Evolutionary conservation across 2,113 vertebrate genomes (phyloP).

Genomic region (Tupaia chinensis): DNA sequence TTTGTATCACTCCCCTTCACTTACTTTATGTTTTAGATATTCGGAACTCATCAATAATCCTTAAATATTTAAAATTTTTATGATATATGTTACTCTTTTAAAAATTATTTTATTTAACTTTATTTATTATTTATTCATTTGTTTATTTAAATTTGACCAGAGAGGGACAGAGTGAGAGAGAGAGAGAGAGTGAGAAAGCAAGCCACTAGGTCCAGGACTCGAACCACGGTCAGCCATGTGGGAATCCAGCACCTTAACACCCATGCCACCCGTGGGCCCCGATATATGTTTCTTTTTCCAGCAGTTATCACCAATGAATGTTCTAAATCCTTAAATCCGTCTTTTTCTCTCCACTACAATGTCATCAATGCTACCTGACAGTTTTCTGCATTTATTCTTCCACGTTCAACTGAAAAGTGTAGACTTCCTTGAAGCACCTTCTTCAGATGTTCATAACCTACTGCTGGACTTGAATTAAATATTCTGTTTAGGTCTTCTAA

Average conservation of each 20-base stretch:
- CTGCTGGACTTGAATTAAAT: not conserved
- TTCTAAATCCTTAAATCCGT: not conserved
- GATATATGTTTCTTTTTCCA: not conserved
- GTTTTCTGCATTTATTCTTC: not conserved
- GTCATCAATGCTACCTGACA: not conserved
- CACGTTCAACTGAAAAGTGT: not conserved
- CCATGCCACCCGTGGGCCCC: no score
- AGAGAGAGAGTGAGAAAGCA: no score
- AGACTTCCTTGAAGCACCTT: not conserved
- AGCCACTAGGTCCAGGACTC: no score
- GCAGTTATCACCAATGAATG: not conserved
- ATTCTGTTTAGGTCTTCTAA: not conserved
- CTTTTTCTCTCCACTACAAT: not conserved
- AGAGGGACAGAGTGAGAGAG: no score
- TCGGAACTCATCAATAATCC: not conserved
- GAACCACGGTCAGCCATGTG: no score
- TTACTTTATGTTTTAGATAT: not conserved
- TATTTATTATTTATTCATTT: no score
- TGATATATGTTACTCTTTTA: no score
- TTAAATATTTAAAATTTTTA: not conserved
- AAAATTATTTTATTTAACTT: no score
- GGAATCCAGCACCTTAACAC: no score
- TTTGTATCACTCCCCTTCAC: not conserved
- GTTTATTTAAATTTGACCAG: no score
- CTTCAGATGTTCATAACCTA: not conserved